Percentiles rank a stretch among this genome's conserved stretches.
phyloP scores from a whole-genome alignment of 2,888 invertebrate species.

The Hetaerina titia region DNA sequence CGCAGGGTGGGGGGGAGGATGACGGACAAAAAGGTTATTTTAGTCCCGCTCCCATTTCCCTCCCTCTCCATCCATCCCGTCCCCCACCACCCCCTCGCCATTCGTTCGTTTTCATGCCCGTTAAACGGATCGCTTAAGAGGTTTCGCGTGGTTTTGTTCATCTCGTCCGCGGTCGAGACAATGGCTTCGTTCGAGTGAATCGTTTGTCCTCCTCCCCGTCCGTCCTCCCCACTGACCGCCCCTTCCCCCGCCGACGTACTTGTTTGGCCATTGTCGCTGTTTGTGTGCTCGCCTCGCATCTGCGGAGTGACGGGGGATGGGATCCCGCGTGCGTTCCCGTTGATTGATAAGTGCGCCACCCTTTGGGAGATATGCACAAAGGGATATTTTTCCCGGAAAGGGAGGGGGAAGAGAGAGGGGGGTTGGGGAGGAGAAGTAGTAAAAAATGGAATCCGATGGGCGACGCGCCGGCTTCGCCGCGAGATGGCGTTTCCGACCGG shows the following conservation, averaged over 20 bases:
- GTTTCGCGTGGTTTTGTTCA: neutral
- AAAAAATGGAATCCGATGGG: neutral
- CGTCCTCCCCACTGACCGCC: neutral
- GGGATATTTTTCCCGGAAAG: neutral
- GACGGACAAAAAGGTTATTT: neutral
- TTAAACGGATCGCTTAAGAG: conserved; percentile 14
- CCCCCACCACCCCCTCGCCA: neutral
- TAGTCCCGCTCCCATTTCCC: no score
- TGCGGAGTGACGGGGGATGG: neutral
- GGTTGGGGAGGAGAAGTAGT: neutral
- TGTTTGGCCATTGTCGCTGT: no score
- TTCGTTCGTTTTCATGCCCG: neutral
- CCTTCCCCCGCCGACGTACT: neutral
- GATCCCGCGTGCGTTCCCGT: neutral
- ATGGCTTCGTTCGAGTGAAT: neutral
- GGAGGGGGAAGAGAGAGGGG: no score
- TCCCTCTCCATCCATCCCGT: neutral
- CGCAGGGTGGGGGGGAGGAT: neutral
- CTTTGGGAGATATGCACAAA: neutral
- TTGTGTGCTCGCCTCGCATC: no score
- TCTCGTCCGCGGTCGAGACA: neutral
- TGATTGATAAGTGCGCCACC: neutral
- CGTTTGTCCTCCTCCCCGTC: neutral
- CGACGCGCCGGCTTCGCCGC: neutral
- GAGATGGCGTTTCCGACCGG: neutral